Conservation (phyloP, 1,140 invertebrate species). For the Pinna nobilis region DNA sequence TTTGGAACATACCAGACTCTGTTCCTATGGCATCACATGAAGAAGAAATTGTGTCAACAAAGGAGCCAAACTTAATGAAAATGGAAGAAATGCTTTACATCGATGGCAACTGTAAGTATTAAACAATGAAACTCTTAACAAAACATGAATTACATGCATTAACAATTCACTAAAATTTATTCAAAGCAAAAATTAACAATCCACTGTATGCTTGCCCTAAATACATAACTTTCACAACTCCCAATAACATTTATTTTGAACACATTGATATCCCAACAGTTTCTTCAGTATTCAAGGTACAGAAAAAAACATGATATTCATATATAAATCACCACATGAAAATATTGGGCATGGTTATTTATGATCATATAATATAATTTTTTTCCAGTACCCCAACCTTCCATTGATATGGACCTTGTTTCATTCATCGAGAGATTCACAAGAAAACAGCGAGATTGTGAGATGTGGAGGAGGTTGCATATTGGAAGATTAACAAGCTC, state of each 20-base stretch:
- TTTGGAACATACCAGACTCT: too few species aligned
- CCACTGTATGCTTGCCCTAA: neutral
- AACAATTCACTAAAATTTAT: too few species aligned
- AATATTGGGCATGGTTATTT: too few species aligned
- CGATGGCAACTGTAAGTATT: too few species aligned
- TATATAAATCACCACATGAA: neutral
- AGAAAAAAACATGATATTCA: neutral
- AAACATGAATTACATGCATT: too few species aligned
- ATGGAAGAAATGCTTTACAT: too few species aligned
- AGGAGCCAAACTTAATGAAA: too few species aligned
- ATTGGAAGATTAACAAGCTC: conserved; percentile 17
- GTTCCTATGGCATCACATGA: too few species aligned
- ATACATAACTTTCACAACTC: neutral
- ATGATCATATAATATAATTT: too few species aligned
- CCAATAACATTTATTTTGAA: neutral
- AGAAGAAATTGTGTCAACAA: too few species aligned
- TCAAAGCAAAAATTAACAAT: too few species aligned
- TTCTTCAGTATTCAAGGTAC: neutral
- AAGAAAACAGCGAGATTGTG: neutral
- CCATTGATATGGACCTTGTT: conserved; percentile 4
- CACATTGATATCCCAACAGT: neutral
- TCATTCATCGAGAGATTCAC: conserved; percentile 14
- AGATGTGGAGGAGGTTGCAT: conserved; percentile 15
- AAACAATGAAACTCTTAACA: too few species aligned
- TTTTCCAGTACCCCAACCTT: neutral